Conservation (phyloP, 1,140 invertebrate species). For the Penaeus indicus region DNA sequence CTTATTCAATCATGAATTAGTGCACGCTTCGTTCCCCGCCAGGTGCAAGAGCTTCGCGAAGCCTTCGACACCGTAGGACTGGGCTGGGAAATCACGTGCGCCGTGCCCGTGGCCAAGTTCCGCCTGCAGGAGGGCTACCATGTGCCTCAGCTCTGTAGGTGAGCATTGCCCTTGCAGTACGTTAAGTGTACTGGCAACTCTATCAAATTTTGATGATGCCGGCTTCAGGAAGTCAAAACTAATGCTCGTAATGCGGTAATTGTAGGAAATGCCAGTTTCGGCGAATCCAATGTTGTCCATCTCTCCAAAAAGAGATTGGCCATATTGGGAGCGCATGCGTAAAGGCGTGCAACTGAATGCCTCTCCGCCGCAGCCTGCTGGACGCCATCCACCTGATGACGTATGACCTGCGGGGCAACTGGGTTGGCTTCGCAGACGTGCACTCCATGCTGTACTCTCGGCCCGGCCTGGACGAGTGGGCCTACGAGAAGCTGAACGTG, state of each 20-base stretch:
- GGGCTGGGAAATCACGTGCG: conserved; percentile 88
- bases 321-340: too few species aligned
- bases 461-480: conserved; percentile 84
- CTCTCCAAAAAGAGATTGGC: too few species aligned
- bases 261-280: too few species aligned
- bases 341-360: too few species aligned
- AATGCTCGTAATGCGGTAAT: too few species aligned
- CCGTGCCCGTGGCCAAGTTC: conserved; percentile 87
- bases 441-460: conserved; percentile 72
- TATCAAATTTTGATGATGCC: too few species aligned
- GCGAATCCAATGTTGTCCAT: too few species aligned
- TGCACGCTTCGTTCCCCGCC: neutral
- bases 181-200: too few species aligned
- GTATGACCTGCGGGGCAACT: conserved; percentile 72
- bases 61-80: conserved; percentile 82
- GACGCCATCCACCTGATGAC: conserved; percentile 74
- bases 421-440: conserved; percentile 70
- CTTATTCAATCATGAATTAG: neutral
- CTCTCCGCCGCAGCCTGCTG: conserved; percentile 68
- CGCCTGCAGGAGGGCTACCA: conserved; percentile 88
- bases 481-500: conserved; percentile 89
- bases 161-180: neutral
- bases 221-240: too few species aligned
- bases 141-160: conserved; percentile 83
- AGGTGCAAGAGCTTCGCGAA: conserved; percentile 75